These are phyloP conservation scores for Cotesia vestalis DNA, from an alignment of 1,140 invertebrate genomes.

Conservation along the genomic window DNA sequence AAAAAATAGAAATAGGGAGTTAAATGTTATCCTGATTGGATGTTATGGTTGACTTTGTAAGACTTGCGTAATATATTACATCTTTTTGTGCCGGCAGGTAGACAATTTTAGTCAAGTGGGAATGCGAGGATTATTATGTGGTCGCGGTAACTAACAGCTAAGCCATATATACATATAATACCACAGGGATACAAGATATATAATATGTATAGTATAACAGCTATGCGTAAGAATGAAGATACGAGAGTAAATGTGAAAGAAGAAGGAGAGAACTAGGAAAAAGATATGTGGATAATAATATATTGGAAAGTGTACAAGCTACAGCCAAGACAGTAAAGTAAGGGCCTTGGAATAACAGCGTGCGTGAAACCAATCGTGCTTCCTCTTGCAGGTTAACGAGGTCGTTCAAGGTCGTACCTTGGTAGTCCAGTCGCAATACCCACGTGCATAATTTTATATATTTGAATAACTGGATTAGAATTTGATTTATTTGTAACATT, in stretches of 20 bases:
- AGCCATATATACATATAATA: slow-evolving; percentile 12
- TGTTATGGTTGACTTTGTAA: no score
- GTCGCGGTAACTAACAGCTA: slow-evolving; percentile 9
- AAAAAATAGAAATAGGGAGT: no score
- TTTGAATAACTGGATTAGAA: no score
- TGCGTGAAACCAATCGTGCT: slow-evolving; percentile 39
- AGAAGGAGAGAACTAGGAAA: slow-evolving; percentile 31
- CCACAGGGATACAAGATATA: neutral
- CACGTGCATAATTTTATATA: neutral
- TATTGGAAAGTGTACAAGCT: neutral
- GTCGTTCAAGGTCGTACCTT: slow-evolving; percentile 43
- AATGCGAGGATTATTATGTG: no score
- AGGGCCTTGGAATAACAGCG: slow-evolving; percentile 12
- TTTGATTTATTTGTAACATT: no score
- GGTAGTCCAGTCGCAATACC: neutral
- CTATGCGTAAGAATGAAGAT: neutral
- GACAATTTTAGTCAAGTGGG: no score
- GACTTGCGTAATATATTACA: no score
- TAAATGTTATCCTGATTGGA: no score
- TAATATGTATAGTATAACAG: no score
- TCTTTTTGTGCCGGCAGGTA: no score
- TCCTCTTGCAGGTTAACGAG: slow-evolving; percentile 44
- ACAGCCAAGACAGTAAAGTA: slow-evolving; percentile 22
- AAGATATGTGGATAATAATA: slow-evolving; percentile 20
- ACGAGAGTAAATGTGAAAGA: slow-evolving; percentile 16